Percentiles rank a stretch among this genome's conserved stretches.
Evolutionary conservation across 1,140 invertebrate species (phyloP).

Genomic region (Saccostrea cuccullata): DNA sequence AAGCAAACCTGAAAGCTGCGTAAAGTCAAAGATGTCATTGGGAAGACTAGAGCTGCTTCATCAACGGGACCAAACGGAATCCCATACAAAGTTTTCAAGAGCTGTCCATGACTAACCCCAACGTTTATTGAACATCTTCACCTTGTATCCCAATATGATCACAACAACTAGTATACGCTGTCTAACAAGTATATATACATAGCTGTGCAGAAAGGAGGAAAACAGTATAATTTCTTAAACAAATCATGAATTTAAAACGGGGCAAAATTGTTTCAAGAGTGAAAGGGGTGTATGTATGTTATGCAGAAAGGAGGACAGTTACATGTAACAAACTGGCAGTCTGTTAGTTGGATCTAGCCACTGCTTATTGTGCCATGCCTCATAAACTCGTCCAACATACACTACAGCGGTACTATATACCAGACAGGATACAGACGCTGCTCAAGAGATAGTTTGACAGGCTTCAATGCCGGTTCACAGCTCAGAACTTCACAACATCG

Average conservation of each 20-base stretch:
- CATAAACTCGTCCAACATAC: constrained; percentile 45
- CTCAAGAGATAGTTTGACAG: neutral
- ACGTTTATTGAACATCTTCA: constrained; percentile 29
- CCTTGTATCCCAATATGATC: constrained; percentile 21
- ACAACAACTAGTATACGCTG: constrained; percentile 33
- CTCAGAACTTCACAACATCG: too few relatives aligned
- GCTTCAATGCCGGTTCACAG: constrained; percentile 25
- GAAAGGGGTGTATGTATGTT: too few relatives aligned
- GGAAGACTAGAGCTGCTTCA: constrained; percentile 43
- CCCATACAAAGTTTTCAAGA: constrained; percentile 46
- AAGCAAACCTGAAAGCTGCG: neutral
- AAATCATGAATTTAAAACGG: too few relatives aligned
- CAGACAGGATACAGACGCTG: neutral
- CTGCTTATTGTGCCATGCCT: neutral
- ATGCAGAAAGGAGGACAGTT: too few relatives aligned
- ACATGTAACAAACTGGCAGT: too few relatives aligned
- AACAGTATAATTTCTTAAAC: too few relatives aligned
- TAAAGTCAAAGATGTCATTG: constrained; percentile 38
- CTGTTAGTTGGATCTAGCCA: neutral
- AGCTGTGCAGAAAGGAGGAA: constrained; percentile 54
- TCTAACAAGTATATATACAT: constrained; percentile 48
- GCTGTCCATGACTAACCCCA: constrained; percentile 25
- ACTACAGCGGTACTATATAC: constrained; percentile 25
- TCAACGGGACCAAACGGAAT: constrained; percentile 50
- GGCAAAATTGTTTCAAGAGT: too few relatives aligned